Percentiles rank a stretch among this genome's conserved stretches.
Evolutionary conservation across 2,888 invertebrate genomes (phyloP).

Genomic region (Euplexia lucipara): DNA sequence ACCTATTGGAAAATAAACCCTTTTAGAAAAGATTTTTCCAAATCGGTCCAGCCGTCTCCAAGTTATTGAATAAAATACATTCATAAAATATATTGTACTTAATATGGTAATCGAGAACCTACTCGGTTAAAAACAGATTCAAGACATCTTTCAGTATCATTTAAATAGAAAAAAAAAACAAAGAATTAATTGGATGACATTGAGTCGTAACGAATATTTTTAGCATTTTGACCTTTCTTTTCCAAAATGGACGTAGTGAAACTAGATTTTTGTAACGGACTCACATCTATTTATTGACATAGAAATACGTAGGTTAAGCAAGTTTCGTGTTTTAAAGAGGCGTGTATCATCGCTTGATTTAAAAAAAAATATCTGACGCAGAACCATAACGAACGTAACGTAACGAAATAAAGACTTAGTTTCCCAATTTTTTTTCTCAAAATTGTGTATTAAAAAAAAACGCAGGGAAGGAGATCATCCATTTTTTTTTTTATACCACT

Average conservation of each 20-base stretch:
- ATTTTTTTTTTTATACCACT: too few relatives aligned
- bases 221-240: conserved; percentile 18
- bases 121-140: conserved; percentile 5
- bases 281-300: neutral
- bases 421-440: too few relatives aligned
- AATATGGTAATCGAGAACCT: too few relatives aligned
- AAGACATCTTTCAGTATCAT: conserved; percentile 3
- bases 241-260: conserved; percentile 6
- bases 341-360: neutral
- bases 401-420: too few relatives aligned
- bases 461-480: too few relatives aligned
- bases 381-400: too few relatives aligned
- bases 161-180: neutral
- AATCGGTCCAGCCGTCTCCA: too few relatives aligned
- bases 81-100: too few relatives aligned
- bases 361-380: neutral
- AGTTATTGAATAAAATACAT: too few relatives aligned
- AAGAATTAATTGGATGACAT: neutral
- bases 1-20: too few relatives aligned
- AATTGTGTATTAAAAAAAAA: too few relatives aligned
- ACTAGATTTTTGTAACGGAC: conserved; percentile 5
- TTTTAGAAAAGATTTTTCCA: too few relatives aligned
- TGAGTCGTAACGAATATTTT: neutral
- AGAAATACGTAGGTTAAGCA: neutral
- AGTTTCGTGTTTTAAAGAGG: neutral